Evolutionary conservation across 2,797 vertebrate genomes (phyloP), one percentile per base, ranked within the genome.

Genomic region (Sorex maritimensis): DNA sequence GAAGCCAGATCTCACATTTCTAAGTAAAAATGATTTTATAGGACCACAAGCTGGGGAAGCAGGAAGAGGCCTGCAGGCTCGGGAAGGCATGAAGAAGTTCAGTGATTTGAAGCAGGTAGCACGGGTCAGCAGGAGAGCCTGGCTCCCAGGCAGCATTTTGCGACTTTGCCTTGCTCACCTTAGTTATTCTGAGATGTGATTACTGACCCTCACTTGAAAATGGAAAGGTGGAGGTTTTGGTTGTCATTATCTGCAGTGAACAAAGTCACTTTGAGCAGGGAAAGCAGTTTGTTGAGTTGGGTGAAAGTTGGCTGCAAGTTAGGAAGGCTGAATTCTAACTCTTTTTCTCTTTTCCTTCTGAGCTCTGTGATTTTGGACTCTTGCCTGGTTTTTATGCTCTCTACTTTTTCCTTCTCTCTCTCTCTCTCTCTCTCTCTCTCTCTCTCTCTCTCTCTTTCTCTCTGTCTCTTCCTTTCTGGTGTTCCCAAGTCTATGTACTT

Each of bases 1-100:
- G 41, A 81, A 82, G 17, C 6, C 34, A 80, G 67, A 81, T 26
- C 91, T 92, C 28, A 79, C 17, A 44, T 26, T 71, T 83, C 52
- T 46, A 28, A 5, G 13, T 72, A 49, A 55, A 52, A 90, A 46
- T 89, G 30, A 46, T 73, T 44, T 68, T n/a, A 21, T 12, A 30
- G 13, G 49, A 65, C 52, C 7, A 3, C 68, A 30, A 34, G 55
- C 13, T 72, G 41, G 26, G 71, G 72, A 24, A 61, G 26, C 41
- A 71, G 61, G 44, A 34, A 44, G 61, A 11, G 41, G 2, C 14
- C 49, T 61, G 55, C 15, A 14, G 81, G 24, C 44, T 58, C 30
- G 14, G 83, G 72, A 81, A 81, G 72, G 6, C 3, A 71, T 3
- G 34, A 12, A 83, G 41, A 61, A 61, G 55, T 46, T n/a, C 85